Base-by-base conservation (phyloP, 2,113 vertebrate species). In the Porphyrio hochstetteri region DNA sequence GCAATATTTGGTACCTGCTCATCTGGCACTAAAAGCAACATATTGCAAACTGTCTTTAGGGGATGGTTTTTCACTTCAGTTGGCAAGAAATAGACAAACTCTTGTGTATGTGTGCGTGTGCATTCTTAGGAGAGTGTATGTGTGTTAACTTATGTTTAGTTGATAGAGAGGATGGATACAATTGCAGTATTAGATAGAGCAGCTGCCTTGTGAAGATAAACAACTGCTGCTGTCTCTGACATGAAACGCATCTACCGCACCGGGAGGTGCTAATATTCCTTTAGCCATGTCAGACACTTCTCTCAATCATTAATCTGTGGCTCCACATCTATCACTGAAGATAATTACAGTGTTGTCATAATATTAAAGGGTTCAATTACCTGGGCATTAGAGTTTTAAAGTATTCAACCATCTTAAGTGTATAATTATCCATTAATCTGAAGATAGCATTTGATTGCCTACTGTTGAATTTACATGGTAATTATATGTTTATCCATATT, bases 401-500 rank as follows among this genome's bases (percentile, higher is more conserved):
- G 76, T 86, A 65, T 94, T 93, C 94, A 96, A 94, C 86, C 69
- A 90, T 83, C 72, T 88, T 88, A 92, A 93, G 90, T 95, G 57
- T 91, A 83, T 96, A 93, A 95, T 94, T 95, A 96, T 76, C 61
- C 69, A 90, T 93, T 96, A 96, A 96, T 94, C 80, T 96, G 86
- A 93, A 95, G 72, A 90, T 83, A 90, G 33, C 44, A 71, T 88
- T 92, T 95, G 95, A 95, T 94, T 95, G 76, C 95, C 57, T 92
- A 13, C 88, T 78, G 81, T 48, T 90, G 77, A 92, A 92, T 84
- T 92, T 65, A 75, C 52, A 48, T 19, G 68, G 68, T 93, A 93
- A 96, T 96, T 93, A 95, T 44, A 88, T 86, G 88, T 95, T 94
- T 93, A 91, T 68, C 48, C 61, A 64, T 78, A 93, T 86, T 94